Evolutionary conservation across 2,888 invertebrate genomes (phyloP), one percentile per base, ranked within the genome.

Genomic region (Stenoptilia bipunctidactyla): DNA sequence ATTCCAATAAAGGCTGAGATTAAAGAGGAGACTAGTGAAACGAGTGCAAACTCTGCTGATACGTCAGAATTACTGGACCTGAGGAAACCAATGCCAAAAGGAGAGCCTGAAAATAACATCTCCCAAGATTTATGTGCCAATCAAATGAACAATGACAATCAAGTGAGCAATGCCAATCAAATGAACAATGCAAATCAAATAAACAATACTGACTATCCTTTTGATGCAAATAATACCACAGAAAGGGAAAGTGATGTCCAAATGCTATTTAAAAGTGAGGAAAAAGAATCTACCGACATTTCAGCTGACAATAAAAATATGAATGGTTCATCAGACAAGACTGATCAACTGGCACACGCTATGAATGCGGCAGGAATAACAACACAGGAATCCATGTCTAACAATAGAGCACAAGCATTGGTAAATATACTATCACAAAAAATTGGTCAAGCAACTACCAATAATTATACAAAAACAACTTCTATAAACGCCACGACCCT

Each of bases 371-470:
- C 80, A 4, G 79, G 82, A 27, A 82, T 83, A 42, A 55, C 67
- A n/a, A 57, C 74, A 10, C n/a, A 63, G 20, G 72, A 74, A 39
- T 40, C 55, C 15, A 41, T 55, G 15, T 46, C 58, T 5, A 59
- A 54, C 39, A 53, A 57, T 12, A 57, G 56, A 52, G 50, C 85
- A 6, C 69, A 74, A 15, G 71, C 85, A 13, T 56, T 87, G 35
- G 85, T 84, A 1, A 85, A 86, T 54, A 79, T 87, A 37, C 54
- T 87, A 20, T 79, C 85, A 1, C 85, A 86, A 49, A 86, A 86
- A 53, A 61, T 82, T 20, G 42, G 52, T 6, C 66, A 63, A 49
- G 48, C 58, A 27, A 41, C 61, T 3, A 45, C 62, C 15, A 74
- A 58, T 41, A 65, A 58, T 41, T 77, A 60, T 47, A 46, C 71